Conservation (phyloP, 2,113 vertebrate species). For the Aleadryas rufinucha region DNA sequence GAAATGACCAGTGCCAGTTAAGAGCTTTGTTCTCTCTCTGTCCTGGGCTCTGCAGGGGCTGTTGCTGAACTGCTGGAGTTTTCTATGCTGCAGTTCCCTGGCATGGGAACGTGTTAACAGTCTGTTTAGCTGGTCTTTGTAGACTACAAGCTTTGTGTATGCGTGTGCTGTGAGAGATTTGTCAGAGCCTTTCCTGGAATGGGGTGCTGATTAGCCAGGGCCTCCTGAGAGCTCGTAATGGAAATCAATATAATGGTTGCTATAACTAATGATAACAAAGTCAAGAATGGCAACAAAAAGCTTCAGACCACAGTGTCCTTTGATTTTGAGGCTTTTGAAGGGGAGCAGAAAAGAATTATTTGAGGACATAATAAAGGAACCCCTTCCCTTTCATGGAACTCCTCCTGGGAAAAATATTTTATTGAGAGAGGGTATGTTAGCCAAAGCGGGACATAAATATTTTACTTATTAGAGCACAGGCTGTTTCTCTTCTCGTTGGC, state of each 20-base stretch:
- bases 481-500: constrained; percentile 45
- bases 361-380: constrained; percentile 1
- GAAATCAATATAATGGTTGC: constrained; percentile 42
- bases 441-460: constrained; percentile 63
- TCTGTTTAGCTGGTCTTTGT: background rate
- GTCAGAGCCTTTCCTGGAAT: constrained; percentile 23
- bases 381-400: constrained; percentile 1
- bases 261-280: constrained; percentile 41
- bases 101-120: background rate
- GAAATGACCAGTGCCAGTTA: background rate
- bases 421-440: constrained; percentile 47
- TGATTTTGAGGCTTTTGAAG: background rate
- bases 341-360: constrained; percentile 1
- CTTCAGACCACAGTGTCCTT: background rate
- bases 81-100: background rate
- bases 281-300: constrained; percentile 3
- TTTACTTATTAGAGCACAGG: constrained; percentile 64
- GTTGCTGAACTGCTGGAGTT: background rate
- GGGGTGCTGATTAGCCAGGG: constrained; percentile 43
- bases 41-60: accelerated
- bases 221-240: background rate
- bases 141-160: background rate
- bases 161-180: constrained; percentile 15
- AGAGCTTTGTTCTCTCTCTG: background rate
- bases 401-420: constrained; percentile 61